These are phyloP conservation scores for Thalpophila matura DNA, from an alignment of 2,888 invertebrate species.

Conservation along the genomic window DNA sequence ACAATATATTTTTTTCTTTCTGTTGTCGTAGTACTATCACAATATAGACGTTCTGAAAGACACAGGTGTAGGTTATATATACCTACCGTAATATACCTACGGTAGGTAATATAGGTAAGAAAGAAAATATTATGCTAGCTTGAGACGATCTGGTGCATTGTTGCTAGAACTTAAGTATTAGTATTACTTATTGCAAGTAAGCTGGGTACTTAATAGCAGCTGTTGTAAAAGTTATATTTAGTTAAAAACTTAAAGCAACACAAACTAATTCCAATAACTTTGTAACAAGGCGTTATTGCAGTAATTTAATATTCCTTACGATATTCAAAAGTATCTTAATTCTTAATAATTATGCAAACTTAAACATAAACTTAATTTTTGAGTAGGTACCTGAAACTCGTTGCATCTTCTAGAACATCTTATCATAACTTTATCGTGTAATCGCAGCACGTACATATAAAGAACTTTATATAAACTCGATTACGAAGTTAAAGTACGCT, in stretches of 20 bases:
- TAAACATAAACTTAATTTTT: constrained; percentile 18
- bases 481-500: constrained; percentile 22
- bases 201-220: not conserved
- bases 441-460: not conserved
- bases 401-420: constrained; percentile 1
- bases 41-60: too few species aligned
- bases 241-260: constrained; percentile 1
- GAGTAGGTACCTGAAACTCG: not conserved
- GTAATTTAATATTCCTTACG: constrained; percentile 23
- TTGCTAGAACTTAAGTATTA: not conserved
- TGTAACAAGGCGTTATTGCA: constrained; percentile 16
- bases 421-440: constrained; percentile 9
- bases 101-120: too few species aligned
- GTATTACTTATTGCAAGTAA: not conserved
- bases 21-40: too few species aligned
- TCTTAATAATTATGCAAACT: constrained; percentile 1
- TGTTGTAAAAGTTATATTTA: not conserved
- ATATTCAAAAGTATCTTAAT: constrained; percentile 8
- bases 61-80: too few species aligned
- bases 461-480: constrained; percentile 21
- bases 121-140: too few species aligned
- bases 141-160: too few species aligned
- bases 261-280: not conserved
- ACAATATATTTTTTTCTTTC: too few species aligned
- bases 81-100: too few species aligned